Evolutionary conservation across 1,140 invertebrate species (phyloP).

Genomic region (Tyrophagus putrescentiae): DNA sequence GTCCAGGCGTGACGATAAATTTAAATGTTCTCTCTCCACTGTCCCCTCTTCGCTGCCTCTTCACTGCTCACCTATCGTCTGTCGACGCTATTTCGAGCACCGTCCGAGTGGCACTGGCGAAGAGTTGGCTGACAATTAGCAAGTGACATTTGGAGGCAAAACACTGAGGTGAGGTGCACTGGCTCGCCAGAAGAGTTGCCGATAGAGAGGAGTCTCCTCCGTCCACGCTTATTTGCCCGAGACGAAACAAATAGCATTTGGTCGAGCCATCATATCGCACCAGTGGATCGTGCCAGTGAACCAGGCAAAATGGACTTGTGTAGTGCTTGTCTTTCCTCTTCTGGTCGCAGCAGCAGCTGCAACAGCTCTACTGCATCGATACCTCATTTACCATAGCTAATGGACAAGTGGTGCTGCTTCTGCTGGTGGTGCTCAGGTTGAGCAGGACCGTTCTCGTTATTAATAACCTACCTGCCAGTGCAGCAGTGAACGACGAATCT

Average conservation of each 20-base stretch:
- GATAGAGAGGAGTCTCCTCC: too few species aligned
- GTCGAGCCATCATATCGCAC: conserved; percentile 3
- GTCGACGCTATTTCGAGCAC: conserved; percentile 1
- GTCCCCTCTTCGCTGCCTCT: too few species aligned
- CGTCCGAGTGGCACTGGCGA: too few species aligned
- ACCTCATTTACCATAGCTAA: not conserved
- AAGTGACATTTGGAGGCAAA: not conserved
- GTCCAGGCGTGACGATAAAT: not conserved
- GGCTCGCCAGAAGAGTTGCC: not conserved
- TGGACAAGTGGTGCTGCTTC: not conserved
- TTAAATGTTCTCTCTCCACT: too few species aligned
- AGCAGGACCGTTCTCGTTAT: not conserved
- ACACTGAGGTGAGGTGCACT: not conserved
- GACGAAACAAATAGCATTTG: not conserved
- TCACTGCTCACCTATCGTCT: not conserved
- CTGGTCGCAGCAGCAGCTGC: not conserved
- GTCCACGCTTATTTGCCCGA: too few species aligned
- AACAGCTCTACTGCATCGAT: not conserved
- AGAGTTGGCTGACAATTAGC: not conserved
- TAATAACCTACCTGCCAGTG: conserved; percentile 1
- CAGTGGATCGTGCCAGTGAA: not conserved
- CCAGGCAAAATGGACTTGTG: too few species aligned
- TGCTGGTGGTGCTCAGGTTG: too few species aligned
- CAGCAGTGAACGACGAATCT: not conserved
- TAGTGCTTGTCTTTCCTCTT: not conserved